Conservation (phyloP, 1,140 invertebrate species). For the Drosophila rhopaloa region DNA sequence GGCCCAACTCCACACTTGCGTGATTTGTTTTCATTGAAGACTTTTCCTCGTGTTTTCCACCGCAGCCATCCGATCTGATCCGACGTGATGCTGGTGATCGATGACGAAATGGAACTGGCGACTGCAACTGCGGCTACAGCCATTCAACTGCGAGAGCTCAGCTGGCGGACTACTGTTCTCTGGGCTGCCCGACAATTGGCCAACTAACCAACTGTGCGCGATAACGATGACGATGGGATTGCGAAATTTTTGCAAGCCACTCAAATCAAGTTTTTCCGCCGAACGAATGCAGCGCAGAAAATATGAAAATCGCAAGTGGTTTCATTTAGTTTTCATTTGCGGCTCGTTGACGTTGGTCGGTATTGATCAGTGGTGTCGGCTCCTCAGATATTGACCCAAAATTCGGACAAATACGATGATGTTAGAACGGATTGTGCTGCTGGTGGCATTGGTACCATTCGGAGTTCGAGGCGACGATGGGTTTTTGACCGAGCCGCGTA, state of each 20-base stretch:
- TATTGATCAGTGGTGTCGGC: constrained; percentile 11
- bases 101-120: constrained; percentile 60
- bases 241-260: constrained; percentile 57
- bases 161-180: constrained; percentile 39
- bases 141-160: constrained; percentile 42
- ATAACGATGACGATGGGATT: constrained; percentile 41
- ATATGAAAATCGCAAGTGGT: constrained; percentile 61
- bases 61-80: constrained; percentile 16
- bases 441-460: constrained; percentile 29
- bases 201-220: constrained; percentile 19
- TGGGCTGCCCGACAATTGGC: constrained; percentile 33
- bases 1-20: constrained; percentile 13
- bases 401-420: constrained; percentile 18
- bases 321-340: constrained; percentile 67
- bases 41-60: constrained; percentile 18
- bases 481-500: constrained; percentile 79
- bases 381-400: constrained; percentile 12
- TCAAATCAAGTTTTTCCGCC: constrained; percentile 75
- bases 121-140: constrained; percentile 21
- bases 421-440: constrained; percentile 27
- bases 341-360: constrained; percentile 48
- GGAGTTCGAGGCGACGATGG: constrained; percentile 52
- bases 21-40: constrained; percentile 36
- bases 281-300: constrained; percentile 54
- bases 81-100: constrained; percentile 13